Conservation (phyloP, 1,140 invertebrate genomes). For the Drosophila suzukii region DNA sequence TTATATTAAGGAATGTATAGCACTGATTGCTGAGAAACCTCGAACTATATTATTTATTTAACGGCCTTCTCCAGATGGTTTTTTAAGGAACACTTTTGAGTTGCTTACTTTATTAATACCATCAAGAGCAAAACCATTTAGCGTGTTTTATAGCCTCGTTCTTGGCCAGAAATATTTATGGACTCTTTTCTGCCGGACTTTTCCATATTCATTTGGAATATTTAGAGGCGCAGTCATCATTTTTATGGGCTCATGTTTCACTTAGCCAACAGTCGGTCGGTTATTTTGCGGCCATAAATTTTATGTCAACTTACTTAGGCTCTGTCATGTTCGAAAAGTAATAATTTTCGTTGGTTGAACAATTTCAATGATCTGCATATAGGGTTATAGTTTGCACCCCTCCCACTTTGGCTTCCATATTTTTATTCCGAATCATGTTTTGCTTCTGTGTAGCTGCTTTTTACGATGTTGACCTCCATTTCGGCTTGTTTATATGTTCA, state of each 20-base stretch:
- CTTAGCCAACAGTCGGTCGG: constrained; percentile 56
- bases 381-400: constrained; percentile 27
- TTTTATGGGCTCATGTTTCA: constrained; percentile 76
- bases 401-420: not conserved
- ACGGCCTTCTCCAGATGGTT: not conserved
- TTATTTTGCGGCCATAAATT: constrained; percentile 56
- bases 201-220: constrained; percentile 39
- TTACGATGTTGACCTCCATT: constrained; percentile 61
- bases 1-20: not conserved
- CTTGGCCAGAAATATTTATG: constrained; percentile 36
- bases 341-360: constrained; percentile 43
- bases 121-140: constrained; percentile 35
- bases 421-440: constrained; percentile 32
- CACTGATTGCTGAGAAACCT: not conserved
- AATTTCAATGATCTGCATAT: constrained; percentile 79
- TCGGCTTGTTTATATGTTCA: constrained; percentile 39
- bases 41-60: not conserved
- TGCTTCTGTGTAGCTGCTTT: constrained; percentile 34
- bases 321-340: constrained; percentile 52
- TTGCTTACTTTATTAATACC: constrained; percentile 26
- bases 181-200: constrained; percentile 4
- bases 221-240: constrained; percentile 48
- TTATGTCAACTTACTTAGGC: constrained; percentile 61
- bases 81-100: constrained; percentile 1
- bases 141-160: constrained; percentile 36